Base-by-base conservation (phyloP, 30 jellyfish, hydroid and myxozoan species). In the Pelagia noctiluca region DNA sequence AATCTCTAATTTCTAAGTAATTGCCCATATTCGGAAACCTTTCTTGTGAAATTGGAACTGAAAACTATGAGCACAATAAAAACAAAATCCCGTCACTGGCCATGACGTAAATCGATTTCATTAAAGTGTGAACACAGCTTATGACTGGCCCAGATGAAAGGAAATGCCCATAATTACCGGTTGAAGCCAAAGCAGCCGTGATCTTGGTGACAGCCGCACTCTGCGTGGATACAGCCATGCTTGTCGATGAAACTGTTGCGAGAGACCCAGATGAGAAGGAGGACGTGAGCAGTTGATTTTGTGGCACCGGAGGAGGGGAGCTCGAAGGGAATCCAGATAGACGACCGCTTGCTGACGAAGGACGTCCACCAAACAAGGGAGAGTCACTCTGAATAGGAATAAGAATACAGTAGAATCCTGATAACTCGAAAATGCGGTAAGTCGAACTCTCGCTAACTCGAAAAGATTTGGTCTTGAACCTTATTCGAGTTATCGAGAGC, bases 321-420 rank as follows among this genome's bases (percentile, higher is more conserved):
- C 84, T 52, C 1, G 91, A 81, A 25, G 91, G 31, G 68, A 81
- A 81, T 31, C 91, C 63, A 3, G 91, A n/a, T 11, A 81, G 54
- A 19, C 80, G 72, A 4, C 91, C 91, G 35, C 68, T 24, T 33
- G 78, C 36, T 16, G 91, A 69, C 0, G 76, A 37, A 0, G 91
- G 66, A 30, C 84, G 91, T 0, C 91, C 91, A 22, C 91, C 91
- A 33, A 81, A 81, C 77, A 81, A 69, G 2, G 91, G 91, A 22
- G 91, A 81, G 34, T 81, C 91, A 35, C 37, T 64, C 91, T 81
- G 57, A 21, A 65, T 64, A 16, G 30, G 60, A 47, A 46, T 21
- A 71, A 1, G 2, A 29, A 46, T 29, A 36, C 21, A 8, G 32
- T 18, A 3, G n/a, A n/a, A n/a, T n/a, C n/a, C n/a, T n/a, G n/a